A percentile compares a stretch with the other conserved stretches of the same genome.
Conservation (phyloP, 2,113 vertebrate genomes). For the Pterocles burchelli region DNA sequence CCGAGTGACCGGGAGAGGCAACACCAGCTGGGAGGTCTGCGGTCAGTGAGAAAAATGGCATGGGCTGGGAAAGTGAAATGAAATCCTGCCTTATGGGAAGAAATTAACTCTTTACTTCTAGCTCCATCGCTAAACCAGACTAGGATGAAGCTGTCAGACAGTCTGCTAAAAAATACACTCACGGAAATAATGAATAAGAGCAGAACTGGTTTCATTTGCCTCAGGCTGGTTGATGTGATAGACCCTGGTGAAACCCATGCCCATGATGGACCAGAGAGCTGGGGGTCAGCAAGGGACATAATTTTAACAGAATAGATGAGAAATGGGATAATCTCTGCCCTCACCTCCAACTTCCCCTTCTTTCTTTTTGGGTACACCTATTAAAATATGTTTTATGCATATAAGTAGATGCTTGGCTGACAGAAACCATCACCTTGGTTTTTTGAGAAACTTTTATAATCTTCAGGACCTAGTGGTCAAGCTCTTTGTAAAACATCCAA, state of each 20-base stretch:
- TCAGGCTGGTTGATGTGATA: accelerated
- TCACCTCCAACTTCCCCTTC: background rate
- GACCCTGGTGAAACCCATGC: background rate
- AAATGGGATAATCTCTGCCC: background rate
- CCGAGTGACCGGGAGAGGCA: background rate
- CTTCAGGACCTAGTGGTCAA: background rate
- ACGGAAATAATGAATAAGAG: background rate
- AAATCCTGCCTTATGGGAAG: background rate
- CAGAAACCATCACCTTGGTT: background rate
- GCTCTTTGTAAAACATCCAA: background rate
- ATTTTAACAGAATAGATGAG: background rate
- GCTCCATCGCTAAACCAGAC: background rate
- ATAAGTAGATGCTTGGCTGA: background rate
- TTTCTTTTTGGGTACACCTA: background rate
- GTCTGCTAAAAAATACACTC: background rate
- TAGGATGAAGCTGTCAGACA: background rate
- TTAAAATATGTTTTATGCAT: background rate
- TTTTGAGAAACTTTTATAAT: background rate
- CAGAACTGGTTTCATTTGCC: background rate
- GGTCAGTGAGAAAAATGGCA: background rate
- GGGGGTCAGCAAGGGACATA: background rate
- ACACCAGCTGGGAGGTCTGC: background rate
- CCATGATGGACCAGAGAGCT: background rate
- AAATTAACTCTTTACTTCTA: background rate
- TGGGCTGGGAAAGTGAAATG: background rate